phyloP scores from a whole-genome alignment of 1,140 invertebrate species.

The Vanessa tameamea region DNA sequence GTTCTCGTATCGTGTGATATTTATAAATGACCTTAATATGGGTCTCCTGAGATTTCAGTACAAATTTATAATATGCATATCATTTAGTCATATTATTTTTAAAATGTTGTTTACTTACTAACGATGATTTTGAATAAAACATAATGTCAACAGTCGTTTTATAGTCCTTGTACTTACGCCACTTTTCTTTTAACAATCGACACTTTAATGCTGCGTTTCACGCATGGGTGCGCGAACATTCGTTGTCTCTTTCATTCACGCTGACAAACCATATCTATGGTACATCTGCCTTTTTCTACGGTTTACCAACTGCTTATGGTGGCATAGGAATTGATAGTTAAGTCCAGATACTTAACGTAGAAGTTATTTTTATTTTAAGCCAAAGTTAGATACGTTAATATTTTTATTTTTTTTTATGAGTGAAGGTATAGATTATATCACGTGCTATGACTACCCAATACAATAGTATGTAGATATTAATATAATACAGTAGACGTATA shows the following conservation, averaged over 20 bases:
- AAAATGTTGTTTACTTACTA: neutral
- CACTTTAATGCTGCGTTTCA: constrained; percentile 71
- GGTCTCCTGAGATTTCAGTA: neutral
- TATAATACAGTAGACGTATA: too few relatives aligned
- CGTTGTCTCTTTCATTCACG: constrained; percentile 66
- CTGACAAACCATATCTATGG: constrained; percentile 31
- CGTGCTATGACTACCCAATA: too few relatives aligned
- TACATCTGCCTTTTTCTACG: constrained; percentile 15
- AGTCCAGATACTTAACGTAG: constrained; percentile 51
- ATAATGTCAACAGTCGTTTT: neutral
- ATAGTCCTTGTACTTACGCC: constrained; percentile 51
- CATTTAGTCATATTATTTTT: too few relatives aligned
- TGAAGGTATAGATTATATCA: too few relatives aligned
- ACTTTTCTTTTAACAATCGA: constrained; percentile 49
- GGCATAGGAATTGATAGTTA: constrained; percentile 68
- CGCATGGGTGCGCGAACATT: constrained; percentile 74
- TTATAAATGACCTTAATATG: neutral
- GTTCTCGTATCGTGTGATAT: neutral
- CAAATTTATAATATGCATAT: too few relatives aligned
- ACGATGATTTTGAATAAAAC: neutral
- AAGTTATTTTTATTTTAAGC: neutral
- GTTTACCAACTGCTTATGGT: constrained; percentile 60
- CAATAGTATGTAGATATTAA: too few relatives aligned
- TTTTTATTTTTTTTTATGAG: too few relatives aligned
- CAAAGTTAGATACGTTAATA: too few relatives aligned